Evolutionary conservation across 2,888 invertebrate species (phyloP), one percentile per base, ranked within the genome.

Genomic region (Ectobius pallidus): DNA sequence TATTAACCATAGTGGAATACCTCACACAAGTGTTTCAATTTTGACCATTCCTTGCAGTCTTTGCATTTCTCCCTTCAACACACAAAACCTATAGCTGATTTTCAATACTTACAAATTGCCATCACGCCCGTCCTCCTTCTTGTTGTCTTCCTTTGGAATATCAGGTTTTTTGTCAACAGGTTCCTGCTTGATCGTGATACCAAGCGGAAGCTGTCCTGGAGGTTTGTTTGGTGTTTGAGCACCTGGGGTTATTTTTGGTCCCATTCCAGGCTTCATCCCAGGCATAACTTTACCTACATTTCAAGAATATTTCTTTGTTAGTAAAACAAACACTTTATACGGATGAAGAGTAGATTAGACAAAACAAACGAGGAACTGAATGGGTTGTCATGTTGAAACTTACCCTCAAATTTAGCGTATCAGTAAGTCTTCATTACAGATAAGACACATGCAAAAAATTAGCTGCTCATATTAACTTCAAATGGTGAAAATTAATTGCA

Each of bases 41-140:
- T n/a, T n/a, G n/a, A n/a, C n/a, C n/a, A n/a, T n/a, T n/a, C n/a
- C n/a, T n/a, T n/a, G n/a, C n/a, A n/a, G n/a, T n/a, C n/a, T n/a
- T n/a, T n/a, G n/a, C n/a, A n/a, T n/a, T n/a, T n/a, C n/a, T n/a
- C n/a, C n/a, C n/a, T n/a, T n/a, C n/a, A n/a, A n/a, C n/a, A n/a
- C n/a, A n/a, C n/a, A n/a, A n/a, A n/a, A n/a, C n/a, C n/a, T n/a
- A n/a, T n/a, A n/a, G n/a, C n/a, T n/a, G n/a, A n/a, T n/a, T n/a
- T n/a, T n/a, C n/a, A n/a, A n/a, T n/a, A 86, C 88, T 87, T 79
- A 91, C 91, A 92, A 84, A 81, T 91, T 91, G 80, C 92, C 93
- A 82, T 94, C 93, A 44, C 95, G 87, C 78, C 93, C 94, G 77
- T 94, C 94, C 80, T 91, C 81, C 58, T 83, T 87, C 75, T 91